Base-by-base conservation (phyloP, 2,797 vertebrate species). In the Pseudocheirus occidentalis region DNA sequence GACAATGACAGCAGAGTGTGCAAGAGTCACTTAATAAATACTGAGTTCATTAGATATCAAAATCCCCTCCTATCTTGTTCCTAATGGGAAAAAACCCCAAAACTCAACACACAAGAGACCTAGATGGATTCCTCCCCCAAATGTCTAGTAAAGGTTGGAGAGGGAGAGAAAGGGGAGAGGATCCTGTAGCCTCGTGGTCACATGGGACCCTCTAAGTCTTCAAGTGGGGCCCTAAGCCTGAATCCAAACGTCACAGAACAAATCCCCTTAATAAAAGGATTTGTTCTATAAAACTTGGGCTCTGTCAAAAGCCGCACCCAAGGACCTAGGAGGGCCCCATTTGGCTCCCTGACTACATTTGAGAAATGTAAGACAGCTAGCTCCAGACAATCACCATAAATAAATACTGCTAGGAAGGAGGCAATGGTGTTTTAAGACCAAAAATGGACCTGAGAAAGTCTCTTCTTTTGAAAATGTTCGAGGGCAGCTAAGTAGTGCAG, bases 71-170 rank as follows among this genome's bases (percentile, higher is more conserved):
- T 66, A 66, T 1, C 62, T 66, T 66, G 7, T 16, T 34, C 62
- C 34, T 66, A 66, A 66, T 50, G 27, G 40, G 94, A 52, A 55
- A 46, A 92, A 92, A 92, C 0, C 53, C 53, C 53, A 53, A 94
- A 58, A 40, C 90, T 66, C 18, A 4, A 14, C 14, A 66, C 14
- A n/a, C 57, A 91, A 81, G 34, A n/a, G 34, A 95, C 92, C 59
- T 87, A 53, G 58, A 54, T n/a, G 46, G 92, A 95, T 91, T 96
- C 24, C 6, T 50, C 46, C 46, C 40, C 50, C 92, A 50, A 90
- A 6, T 5, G 52, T 91, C 90, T 31, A 94, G 16, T 94, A 29
- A 11, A 73, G 46, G 0, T n/a, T n/a, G n/a, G n/a, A n/a, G n/a
- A n/a, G n/a, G n/a, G n/a, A n/a, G n/a, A n/a, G n/a, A n/a, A n/a